Base-by-base conservation (phyloP, 2,888 invertebrate genomes). In the Athripsodes cinereus region DNA sequence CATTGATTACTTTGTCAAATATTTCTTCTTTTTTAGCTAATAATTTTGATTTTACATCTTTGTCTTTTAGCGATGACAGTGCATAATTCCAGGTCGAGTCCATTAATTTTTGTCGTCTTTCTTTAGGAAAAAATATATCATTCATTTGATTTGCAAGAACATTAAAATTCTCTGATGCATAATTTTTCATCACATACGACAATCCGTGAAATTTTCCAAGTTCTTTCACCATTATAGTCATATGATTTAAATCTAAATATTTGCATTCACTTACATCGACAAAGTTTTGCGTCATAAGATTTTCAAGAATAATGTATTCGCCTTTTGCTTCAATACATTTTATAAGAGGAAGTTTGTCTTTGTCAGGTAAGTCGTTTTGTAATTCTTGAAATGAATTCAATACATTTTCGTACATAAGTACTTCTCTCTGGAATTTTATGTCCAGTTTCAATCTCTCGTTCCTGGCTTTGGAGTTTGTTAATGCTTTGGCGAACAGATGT, bases 191-290 rank as follows among this genome's bases (percentile, higher is more conserved):
- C 0, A 67, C 70, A 18, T 67, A 66, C 1, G 68, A 68, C 1
- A 68, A 55, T 1, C 69, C 67, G 57, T 72, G 71, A 18, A 69
- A 67, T 52, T 66, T 68, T 0, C 67, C 71, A 47, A 69, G 68
- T 49, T 68, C 67, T 10, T 63, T 60, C 20, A 71, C 55, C 16
- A 68, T 65, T 8, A 67, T 31, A 16, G 55, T 56, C 1, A 69
- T 58, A 57, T 71, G 70, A 19, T 66, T 61, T 18, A 65, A 62
- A 44, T 69, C 62, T 63, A 71, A 67, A 6, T 66, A 64, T 16
- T 60, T 52, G 26, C 21, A n/a, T 16, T 55, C 46, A 21, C 64
- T 65, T 34, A 60, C 46, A 26, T 56, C 47, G 19, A 20, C 40
- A 19, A 53, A 63, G 18, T 52, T 49, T 44, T 66, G 55, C n/a